phyloP scores from a whole-genome alignment of 2,797 vertebrate species.

The Enteromius fasciolatus region DNA sequence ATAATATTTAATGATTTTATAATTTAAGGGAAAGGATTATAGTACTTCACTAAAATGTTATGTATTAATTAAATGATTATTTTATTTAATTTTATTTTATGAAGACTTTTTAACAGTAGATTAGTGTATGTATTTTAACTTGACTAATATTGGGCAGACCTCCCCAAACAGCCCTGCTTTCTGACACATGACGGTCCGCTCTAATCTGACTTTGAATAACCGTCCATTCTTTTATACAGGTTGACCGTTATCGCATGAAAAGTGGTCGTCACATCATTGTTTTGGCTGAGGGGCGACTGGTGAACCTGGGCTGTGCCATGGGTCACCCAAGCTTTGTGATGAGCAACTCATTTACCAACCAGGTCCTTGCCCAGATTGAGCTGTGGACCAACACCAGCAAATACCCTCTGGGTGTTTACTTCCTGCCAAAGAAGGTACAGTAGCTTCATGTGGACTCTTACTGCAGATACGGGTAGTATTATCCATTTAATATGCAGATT shows the following conservation, averaged over 20 bases:
- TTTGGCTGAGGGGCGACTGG: slow-evolving; percentile 92
- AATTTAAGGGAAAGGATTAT: neutral
- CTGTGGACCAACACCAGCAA: slow-evolving; percentile 91
- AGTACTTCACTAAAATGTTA: too few species aligned
- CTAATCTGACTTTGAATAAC: neutral
- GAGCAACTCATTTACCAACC: slow-evolving; percentile 99
- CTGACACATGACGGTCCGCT: neutral
- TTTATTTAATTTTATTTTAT: too few species aligned
- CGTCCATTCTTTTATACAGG: slow-evolving; percentile 72
- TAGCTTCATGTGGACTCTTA: neutral
- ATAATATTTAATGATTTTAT: neutral
- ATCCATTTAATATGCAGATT: neutral
- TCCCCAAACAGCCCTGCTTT: neutral
- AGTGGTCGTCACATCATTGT: slow-evolving; percentile 88
- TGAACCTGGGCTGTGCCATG: slow-evolving; percentile 97
- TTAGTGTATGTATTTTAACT: too few species aligned
- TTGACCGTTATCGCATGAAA: slow-evolving; percentile 90
- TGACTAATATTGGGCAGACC: neutral
- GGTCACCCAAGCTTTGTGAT: slow-evolving; percentile 98
- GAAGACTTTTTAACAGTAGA: too few species aligned
- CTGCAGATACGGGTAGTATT: neutral
- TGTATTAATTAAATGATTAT: too few species aligned
- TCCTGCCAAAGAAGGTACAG: slow-evolving; percentile 93
- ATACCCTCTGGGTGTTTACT: slow-evolving; percentile 92
- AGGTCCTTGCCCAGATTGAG: slow-evolving; percentile 97